Base-by-base conservation (phyloP, 23 tunicate genomes). In the Corella eumyota region DNA sequence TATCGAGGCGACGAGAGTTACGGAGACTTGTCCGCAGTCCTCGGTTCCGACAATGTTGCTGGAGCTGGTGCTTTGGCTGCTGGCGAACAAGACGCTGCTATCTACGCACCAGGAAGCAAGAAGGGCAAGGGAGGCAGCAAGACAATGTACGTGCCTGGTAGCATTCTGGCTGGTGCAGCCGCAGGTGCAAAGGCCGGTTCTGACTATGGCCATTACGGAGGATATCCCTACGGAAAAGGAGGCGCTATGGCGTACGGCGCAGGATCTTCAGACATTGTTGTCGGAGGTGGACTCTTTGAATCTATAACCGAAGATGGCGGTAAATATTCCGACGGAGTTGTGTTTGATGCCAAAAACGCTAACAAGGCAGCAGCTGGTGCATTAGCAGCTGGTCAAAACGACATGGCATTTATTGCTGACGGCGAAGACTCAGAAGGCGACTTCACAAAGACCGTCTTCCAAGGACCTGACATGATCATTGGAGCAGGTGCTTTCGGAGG, bases 231-330 rank as follows among this genome's bases (percentile, higher is more conserved):
- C 29, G 70, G 70, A 32, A 65, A 45, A 35, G 34, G 24, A 21
- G 54, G 30, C 29, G 25, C 34, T 19, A 30, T 27, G 30, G 73
- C 47, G 19, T 17, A 7, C 21, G 73, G 64, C 7, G 30, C 26
- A 26, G 64, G 47, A 21, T 64, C 30, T 6, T 68, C 73, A n/a
- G 73, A 30, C 45, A 33, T 55, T 34, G 46, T 33, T 2, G 21
- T 32, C 70, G 28, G 27, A n/a, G 70, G 70, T 9, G 70, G 70
- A 6, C 20, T 25, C 58, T 65, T 33, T 29, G 70, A 65, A 65
- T 21, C 47, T 34, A 65, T 47, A 17, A 22, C 57, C 58, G 47
- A 33, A 35, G 17, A 57, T 25, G 70, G 48, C 46, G 70, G 26
- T 19, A 57, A 47, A 6, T 35, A 26, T 6, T 57, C 28, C 17